Evolutionary conservation across 1,140 invertebrate species (phyloP).

Genomic region (Lerema accius): DNA sequence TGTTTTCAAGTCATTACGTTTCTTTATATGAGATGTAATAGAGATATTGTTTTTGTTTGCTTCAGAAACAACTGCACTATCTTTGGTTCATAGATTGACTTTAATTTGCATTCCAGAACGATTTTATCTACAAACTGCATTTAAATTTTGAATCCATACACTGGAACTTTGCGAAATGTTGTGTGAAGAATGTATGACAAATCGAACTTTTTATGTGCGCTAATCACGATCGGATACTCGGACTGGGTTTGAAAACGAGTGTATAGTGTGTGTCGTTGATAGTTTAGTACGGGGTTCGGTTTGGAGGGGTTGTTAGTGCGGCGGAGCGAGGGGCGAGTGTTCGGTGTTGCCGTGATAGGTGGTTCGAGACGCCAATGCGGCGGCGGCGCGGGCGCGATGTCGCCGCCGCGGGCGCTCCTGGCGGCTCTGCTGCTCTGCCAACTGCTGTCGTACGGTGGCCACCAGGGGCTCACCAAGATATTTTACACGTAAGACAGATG

Average conservation of each 20-base stretch:
- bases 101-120: neutral
- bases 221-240: constrained; percentile 11
- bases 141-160: neutral
- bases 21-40: too few relatives aligned
- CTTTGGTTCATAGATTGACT: constrained; percentile 6
- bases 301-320: constrained; percentile 1
- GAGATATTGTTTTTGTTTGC: too few relatives aligned
- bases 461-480: constrained; percentile 80
- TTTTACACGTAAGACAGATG: constrained; percentile 77
- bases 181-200: constrained; percentile 1
- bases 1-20: too few relatives aligned
- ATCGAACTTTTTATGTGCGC: constrained; percentile 1
- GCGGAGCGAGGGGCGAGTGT: constrained; percentile 23
- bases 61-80: too few relatives aligned
- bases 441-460: constrained; percentile 77
- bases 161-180: constrained; percentile 8
- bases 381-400: constrained; percentile 72
- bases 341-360: constrained; percentile 64
- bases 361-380: constrained; percentile 72
- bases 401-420: constrained; percentile 78
- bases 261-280: constrained; percentile 1
- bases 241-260: neutral
- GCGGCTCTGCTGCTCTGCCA: constrained; percentile 74
- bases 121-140: neutral
- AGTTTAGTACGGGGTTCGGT: neutral